These are phyloP conservation scores for Agelas oroides DNA, from an alignment of 37 sponge, comb jelly and placozoan species.

Conservation along the genomic window DNA sequence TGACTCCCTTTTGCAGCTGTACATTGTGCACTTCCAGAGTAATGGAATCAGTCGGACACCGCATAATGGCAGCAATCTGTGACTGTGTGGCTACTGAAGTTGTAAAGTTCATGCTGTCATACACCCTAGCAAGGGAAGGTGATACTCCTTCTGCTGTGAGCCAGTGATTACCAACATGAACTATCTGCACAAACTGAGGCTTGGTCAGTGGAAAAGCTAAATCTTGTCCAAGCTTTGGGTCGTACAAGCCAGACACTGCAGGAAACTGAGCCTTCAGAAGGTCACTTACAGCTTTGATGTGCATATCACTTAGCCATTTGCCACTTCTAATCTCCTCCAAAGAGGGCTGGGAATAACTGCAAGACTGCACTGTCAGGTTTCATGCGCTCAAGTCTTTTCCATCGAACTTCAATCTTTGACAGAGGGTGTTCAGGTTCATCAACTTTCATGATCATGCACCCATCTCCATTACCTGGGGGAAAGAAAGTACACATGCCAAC, in stretches of 20 bases:
- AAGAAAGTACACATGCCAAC: too few relatives aligned
- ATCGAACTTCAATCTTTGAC: too few relatives aligned
- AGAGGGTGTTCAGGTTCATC: too few relatives aligned
- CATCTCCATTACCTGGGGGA: too few relatives aligned
- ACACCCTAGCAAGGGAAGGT: neutral
- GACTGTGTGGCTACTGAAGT: neutral
- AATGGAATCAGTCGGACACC: neutral
- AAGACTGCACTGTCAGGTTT: too few relatives aligned
- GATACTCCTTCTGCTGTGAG: neutral
- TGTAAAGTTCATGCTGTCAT: slow-evolving; percentile 11
- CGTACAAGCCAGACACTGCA: neutral
- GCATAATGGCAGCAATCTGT: slow-evolving; percentile 1
- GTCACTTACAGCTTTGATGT: neutral
- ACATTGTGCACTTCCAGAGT: neutral
- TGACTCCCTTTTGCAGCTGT: neutral
- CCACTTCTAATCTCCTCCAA: neutral
- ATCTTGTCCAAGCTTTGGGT: slow-evolving; percentile 7
- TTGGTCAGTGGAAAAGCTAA: neutral
- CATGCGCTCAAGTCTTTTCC: too few relatives aligned
- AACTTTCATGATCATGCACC: too few relatives aligned
- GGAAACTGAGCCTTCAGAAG: slow-evolving; percentile 6
- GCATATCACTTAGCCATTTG: slow-evolving; percentile 7
- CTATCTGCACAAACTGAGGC: slow-evolving; percentile 8
- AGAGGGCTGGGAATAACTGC: too few relatives aligned
- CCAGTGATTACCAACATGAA: slow-evolving; percentile 36